Percentiles rank a stretch among this genome's conserved stretches.
Conservation (phyloP, 2,797 vertebrate genomes). For the Betta splendens region DNA sequence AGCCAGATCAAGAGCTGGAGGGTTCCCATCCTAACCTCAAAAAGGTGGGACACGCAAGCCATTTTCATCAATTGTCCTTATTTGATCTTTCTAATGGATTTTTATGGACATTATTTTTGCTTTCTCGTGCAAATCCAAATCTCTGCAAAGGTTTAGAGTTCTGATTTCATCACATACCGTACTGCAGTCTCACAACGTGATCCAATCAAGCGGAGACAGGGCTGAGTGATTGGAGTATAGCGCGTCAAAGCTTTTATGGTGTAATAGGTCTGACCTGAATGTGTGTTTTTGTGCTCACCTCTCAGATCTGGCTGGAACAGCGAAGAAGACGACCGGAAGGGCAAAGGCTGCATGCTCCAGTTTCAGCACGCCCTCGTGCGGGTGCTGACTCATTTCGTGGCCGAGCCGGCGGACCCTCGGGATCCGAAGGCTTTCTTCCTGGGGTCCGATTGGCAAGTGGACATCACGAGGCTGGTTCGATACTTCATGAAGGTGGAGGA, state of each 20-base stretch:
- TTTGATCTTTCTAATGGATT: slow-evolving; percentile 31
- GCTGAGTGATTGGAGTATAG: slow-evolving; percentile 49
- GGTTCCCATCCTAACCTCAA: slow-evolving; percentile 86
- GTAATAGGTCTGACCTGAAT: slow-evolving; percentile 49
- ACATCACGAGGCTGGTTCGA: slow-evolving; percentile 88
- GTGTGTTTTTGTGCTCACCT: slow-evolving; percentile 40
- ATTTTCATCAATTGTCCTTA: neutral
- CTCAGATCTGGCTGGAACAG: slow-evolving; percentile 87
- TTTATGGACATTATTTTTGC: slow-evolving; percentile 13
- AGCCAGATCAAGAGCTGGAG: slow-evolving; percentile 97
- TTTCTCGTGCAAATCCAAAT: slow-evolving; percentile 28
- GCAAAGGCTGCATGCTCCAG: slow-evolving; percentile 89
- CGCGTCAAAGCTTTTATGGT: slow-evolving; percentile 42
- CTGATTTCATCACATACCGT: slow-evolving; percentile 58
- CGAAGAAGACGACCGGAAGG: slow-evolving; percentile 87
- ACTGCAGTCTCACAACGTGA: slow-evolving; percentile 51
- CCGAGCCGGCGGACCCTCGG: slow-evolving; percentile 80
- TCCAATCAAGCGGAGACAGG: slow-evolving; percentile 63
- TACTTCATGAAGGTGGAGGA: slow-evolving; percentile 95
- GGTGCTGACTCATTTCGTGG: slow-evolving; percentile 90
- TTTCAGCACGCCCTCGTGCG: slow-evolving; percentile 90
- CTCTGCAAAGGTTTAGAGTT: slow-evolving; percentile 44
- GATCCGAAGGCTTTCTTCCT: slow-evolving; percentile 84
- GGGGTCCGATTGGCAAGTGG: slow-evolving; percentile 93
- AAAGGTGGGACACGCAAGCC: slow-evolving; percentile 67